Conservation (phyloP, 2,797 vertebrate species). For the Microhierax caerulescens region DNA sequence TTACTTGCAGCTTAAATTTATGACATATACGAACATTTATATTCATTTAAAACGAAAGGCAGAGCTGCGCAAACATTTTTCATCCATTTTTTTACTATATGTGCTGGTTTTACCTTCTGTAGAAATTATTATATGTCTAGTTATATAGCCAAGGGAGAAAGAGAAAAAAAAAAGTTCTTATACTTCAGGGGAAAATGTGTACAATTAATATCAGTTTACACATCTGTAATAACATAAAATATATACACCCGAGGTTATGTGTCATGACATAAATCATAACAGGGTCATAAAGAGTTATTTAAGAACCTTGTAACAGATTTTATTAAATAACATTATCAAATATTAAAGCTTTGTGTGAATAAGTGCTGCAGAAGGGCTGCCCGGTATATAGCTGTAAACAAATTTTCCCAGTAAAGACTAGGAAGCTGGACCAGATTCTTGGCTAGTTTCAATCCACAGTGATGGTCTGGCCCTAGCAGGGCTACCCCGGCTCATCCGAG, state of each 20-base stretch:
- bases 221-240: slow-evolving; percentile 46
- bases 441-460: neutral
- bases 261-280: slow-evolving; percentile 27
- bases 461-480: neutral
- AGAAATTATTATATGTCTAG: slow-evolving; percentile 59
- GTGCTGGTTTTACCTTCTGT: slow-evolving; percentile 23
- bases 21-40: slow-evolving; percentile 72
- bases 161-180: neutral
- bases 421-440: neutral
- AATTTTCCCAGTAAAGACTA: neutral
- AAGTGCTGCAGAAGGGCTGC: neutral
- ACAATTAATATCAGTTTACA: slow-evolving; percentile 62
- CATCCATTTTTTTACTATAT: slow-evolving; percentile 10
- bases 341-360: slow-evolving; percentile 18
- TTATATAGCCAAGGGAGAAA: slow-evolving; percentile 42
- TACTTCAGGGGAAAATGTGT: slow-evolving; percentile 29
- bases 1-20: slow-evolving; percentile 70
- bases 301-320: slow-evolving; percentile 42
- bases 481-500: neutral
- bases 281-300: slow-evolving; percentile 41
- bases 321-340: slow-evolving; percentile 28
- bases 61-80: slow-evolving; percentile 60
- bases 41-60: slow-evolving; percentile 74
- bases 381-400: neutral
- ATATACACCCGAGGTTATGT: slow-evolving; percentile 24